These are phyloP conservation scores for Psix sp. DNA, from an alignment of 1,140 invertebrate species.

Conservation along the genomic window DNA sequence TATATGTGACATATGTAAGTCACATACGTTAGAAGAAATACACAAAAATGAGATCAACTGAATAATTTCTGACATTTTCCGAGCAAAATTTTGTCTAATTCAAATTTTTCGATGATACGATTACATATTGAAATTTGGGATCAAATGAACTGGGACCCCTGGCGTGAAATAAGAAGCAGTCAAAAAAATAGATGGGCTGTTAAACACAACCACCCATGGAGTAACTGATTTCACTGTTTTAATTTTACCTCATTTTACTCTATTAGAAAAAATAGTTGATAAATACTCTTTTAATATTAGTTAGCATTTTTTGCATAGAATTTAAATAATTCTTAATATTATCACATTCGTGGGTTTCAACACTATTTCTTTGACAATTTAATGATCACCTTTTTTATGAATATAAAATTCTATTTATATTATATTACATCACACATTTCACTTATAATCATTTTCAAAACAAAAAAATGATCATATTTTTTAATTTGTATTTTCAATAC, in stretches of 20 bases:
- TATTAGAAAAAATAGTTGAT: background rate
- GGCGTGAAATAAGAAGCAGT: constrained; percentile 76
- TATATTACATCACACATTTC: no score
- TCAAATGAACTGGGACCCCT: constrained; percentile 68
- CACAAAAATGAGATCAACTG: constrained; percentile 18
- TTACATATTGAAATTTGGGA: constrained; percentile 50
- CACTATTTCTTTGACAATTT: no score
- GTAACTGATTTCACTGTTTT: constrained; percentile 63
- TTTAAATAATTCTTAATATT: no score
- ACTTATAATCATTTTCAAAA: no score
- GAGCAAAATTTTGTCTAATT: constrained; percentile 37
- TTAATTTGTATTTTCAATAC: no score
- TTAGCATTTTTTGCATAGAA: constrained; percentile 22
- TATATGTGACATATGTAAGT: no score
- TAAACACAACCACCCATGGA: constrained; percentile 76
- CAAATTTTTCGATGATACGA: constrained; percentile 44
- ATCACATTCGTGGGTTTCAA: no score
- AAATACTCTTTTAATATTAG: no score
- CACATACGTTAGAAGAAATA: background rate
- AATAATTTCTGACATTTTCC: constrained; percentile 42
- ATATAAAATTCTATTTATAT: no score
- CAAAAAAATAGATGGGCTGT: constrained; percentile 78
- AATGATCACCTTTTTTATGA: no score
- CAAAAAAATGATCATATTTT: no score
- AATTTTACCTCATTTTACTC: constrained; percentile 16